phyloP scores from a whole-genome alignment of 2,888 invertebrate species.

The Aradus depressus region DNA sequence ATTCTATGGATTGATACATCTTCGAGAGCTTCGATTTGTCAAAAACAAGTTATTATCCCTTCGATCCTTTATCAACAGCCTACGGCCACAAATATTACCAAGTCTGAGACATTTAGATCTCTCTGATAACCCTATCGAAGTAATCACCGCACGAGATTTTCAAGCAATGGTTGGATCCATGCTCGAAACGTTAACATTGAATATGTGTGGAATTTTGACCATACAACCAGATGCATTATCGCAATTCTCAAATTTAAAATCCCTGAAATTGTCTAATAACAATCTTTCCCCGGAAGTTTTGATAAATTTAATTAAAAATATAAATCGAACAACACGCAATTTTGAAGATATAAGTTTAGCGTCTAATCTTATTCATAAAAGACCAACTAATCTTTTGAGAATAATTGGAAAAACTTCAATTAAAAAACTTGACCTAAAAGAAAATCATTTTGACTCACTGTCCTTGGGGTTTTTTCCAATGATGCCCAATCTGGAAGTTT shows the following conservation, averaged over 20 bases:
- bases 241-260: slow-evolving; percentile 39
- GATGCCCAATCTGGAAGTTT: slow-evolving; percentile 44
- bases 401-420: slow-evolving; percentile 44
- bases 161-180: slow-evolving; percentile 39
- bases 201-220: slow-evolving; percentile 44
- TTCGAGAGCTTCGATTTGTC: slow-evolving; percentile 42
- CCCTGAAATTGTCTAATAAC: slow-evolving; percentile 45
- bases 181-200: slow-evolving; percentile 41
- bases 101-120: slow-evolving; percentile 41
- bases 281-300: slow-evolving; percentile 41
- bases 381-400: slow-evolving; percentile 41
- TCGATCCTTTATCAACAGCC: slow-evolving; percentile 39
- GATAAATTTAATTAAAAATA: slow-evolving; percentile 38
- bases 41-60: slow-evolving; percentile 46
- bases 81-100: slow-evolving; percentile 40
- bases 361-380: slow-evolving; percentile 39
- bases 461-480: slow-evolving; percentile 42
- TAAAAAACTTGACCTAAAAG: slow-evolving; percentile 40
- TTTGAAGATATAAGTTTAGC: slow-evolving; percentile 45
- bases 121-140: slow-evolving; percentile 44
- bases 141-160: slow-evolving; percentile 41
- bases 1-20: slow-evolving; percentile 43
- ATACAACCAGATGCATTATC: slow-evolving; percentile 44
- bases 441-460: slow-evolving; percentile 48
- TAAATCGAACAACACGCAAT: slow-evolving; percentile 37